These are phyloP conservation scores for Phaonia tiefii DNA, from an alignment of 2,888 invertebrate species.

Conservation along the genomic window DNA sequence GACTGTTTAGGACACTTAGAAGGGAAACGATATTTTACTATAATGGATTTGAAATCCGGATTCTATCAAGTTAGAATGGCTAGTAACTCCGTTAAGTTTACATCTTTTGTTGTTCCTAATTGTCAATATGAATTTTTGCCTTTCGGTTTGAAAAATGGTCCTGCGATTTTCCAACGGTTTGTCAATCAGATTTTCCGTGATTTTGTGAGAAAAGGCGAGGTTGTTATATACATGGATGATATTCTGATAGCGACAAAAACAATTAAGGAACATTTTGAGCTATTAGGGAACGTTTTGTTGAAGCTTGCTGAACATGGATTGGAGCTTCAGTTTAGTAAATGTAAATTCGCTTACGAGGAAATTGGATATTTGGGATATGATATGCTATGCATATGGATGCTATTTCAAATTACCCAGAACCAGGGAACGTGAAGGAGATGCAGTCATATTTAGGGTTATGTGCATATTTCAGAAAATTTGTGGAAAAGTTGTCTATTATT, in stretches of 20 bases:
- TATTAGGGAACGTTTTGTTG: neutral
- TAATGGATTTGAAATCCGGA: conserved; percentile 18
- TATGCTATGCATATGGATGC: conserved; percentile 36
- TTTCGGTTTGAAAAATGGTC: conserved; percentile 13
- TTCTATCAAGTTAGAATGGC: conserved; percentile 27
- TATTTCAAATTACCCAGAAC: conserved; percentile 28
- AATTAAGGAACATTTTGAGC: neutral
- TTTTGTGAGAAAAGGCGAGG: neutral
- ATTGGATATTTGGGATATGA: conserved; percentile 10
- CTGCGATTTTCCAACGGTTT: conserved; percentile 34
- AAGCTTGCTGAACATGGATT: neutral
- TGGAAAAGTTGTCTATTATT: conserved; percentile 56
- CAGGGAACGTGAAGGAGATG: conserved; percentile 31
- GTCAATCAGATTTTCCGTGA: too few relatives aligned
- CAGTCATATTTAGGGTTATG: conserved; percentile 57
- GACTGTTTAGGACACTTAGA: conserved; percentile 36
- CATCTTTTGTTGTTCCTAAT: neutral
- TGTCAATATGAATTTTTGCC: conserved; percentile 38
- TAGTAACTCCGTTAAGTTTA: neutral
- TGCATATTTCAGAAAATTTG: conserved; percentile 58
- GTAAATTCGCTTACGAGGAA: too few relatives aligned
- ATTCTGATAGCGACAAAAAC: conserved; percentile 20
- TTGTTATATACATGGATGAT: conserved; percentile 37
- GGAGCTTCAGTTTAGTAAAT: conserved; percentile 5
- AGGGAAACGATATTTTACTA: conserved; percentile 1